A percentile compares a stretch with the other conserved stretches of the same genome.
phyloP scores from a whole-genome alignment of 2,113 vertebrate species.

The Sander lucioperca region DNA sequence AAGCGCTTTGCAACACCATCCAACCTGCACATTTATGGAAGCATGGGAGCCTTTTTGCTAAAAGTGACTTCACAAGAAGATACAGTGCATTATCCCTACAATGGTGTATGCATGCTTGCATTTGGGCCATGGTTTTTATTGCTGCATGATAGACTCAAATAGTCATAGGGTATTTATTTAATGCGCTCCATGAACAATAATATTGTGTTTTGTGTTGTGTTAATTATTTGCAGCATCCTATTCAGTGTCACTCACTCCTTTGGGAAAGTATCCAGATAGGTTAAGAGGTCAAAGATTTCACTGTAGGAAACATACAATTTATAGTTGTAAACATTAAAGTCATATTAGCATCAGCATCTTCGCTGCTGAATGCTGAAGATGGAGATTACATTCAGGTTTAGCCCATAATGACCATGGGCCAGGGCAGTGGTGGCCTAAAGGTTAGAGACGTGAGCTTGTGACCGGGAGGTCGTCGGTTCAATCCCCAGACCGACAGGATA shows the following conservation, averaged over 20 bases:
- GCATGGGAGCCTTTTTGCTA: slow-evolving; percentile 14
- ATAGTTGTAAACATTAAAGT: too few species aligned
- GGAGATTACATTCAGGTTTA: neutral
- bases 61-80: neutral
- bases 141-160: neutral
- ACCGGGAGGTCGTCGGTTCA: too few species aligned
- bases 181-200: neutral
- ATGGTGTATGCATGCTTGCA: neutral
- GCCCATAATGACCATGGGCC: too few species aligned
- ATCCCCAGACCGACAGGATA: too few species aligned
- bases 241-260: neutral
- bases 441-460: too few species aligned
- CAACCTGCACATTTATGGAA: neutral
- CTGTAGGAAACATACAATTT: too few species aligned
- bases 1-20: neutral
- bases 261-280: too few species aligned
- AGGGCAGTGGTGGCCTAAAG: too few species aligned
- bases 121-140: neutral
- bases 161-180: neutral
- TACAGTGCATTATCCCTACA: neutral
- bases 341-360: neutral
- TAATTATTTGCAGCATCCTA: neutral
- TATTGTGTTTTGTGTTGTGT: neutral
- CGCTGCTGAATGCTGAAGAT: neutral
- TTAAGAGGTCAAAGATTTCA: neutral